A percentile compares a stretch with the other conserved stretches of the same genome.
phyloP scores from a whole-genome alignment of 2,113 vertebrate species.

The Elaphurus davidianus region DNA sequence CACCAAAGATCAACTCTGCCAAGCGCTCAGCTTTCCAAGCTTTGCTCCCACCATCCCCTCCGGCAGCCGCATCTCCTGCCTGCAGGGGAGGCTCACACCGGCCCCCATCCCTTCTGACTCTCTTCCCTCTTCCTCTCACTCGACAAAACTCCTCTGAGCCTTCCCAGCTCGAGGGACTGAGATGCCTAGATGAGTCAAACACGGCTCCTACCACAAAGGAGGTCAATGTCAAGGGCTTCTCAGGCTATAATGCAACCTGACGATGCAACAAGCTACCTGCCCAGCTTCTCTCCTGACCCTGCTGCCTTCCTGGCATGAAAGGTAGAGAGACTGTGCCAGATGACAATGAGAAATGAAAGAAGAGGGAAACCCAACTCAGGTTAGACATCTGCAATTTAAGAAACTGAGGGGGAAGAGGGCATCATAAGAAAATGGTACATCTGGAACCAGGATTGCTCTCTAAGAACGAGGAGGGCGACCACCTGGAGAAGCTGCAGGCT shows the following conservation, averaged over 20 bases:
- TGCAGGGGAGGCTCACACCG: accelerated
- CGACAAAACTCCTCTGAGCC: background rate
- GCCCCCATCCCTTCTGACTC: background rate
- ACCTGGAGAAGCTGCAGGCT: background rate
- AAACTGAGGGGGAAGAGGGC: background rate
- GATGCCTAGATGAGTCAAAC: background rate
- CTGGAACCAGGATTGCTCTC: background rate
- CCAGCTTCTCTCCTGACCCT: background rate
- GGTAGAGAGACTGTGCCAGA: background rate
- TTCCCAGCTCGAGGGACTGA: background rate
- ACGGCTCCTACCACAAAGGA: background rate
- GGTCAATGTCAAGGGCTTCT: background rate
- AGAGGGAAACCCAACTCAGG: background rate
- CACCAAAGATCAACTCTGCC: background rate
- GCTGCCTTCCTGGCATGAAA: background rate
- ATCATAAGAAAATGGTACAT: background rate
- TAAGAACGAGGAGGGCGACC: accelerated
- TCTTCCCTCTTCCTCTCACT: background rate
- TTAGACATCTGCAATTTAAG: background rate
- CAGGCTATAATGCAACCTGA: background rate
- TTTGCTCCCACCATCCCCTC: too few species aligned
- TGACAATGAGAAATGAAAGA: background rate
- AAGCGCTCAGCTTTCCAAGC: too few species aligned
- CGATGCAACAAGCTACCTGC: background rate
- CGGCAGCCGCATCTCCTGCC: background rate